Evolutionary conservation across 2,113 vertebrate species (phyloP).

Genomic region (Pterocles gutturalis): DNA sequence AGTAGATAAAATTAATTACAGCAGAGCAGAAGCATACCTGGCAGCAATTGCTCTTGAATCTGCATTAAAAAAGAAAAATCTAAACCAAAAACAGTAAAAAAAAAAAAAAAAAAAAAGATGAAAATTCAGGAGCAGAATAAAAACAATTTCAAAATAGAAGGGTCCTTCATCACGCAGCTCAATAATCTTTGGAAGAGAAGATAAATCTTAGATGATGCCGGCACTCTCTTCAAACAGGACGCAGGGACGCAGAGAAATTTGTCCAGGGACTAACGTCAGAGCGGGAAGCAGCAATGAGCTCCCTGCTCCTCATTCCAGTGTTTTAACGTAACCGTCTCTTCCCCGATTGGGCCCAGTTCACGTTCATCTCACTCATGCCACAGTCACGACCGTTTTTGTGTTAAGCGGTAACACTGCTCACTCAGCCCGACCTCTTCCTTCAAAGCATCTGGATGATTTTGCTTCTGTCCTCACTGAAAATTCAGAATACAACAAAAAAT

Average conservation of each 20-base stretch:
- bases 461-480: neutral
- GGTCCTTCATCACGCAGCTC: neutral
- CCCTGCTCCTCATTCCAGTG: neutral
- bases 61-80: neutral
- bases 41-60: neutral
- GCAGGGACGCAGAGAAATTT: neutral
- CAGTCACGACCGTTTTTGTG: no score
- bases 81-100: neutral
- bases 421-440: no score
- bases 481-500: accelerated
- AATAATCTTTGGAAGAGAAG: neutral
- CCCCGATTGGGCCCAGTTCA: accelerated
- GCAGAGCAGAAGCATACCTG: neutral
- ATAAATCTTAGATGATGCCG: neutral
- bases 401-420: neutral
- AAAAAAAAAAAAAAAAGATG: no score
- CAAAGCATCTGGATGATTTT: neutral
- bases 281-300: neutral
- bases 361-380: accelerated
- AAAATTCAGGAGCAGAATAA: neutral
- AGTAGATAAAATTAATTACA: constrained; percentile 41
- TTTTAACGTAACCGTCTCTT: neutral
- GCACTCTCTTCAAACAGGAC: no score
- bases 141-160: neutral
- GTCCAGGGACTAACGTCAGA: accelerated